These are phyloP conservation scores for Drosophila seclusa DNA, from an alignment of 2,888 invertebrate species.

Conservation along the genomic window DNA sequence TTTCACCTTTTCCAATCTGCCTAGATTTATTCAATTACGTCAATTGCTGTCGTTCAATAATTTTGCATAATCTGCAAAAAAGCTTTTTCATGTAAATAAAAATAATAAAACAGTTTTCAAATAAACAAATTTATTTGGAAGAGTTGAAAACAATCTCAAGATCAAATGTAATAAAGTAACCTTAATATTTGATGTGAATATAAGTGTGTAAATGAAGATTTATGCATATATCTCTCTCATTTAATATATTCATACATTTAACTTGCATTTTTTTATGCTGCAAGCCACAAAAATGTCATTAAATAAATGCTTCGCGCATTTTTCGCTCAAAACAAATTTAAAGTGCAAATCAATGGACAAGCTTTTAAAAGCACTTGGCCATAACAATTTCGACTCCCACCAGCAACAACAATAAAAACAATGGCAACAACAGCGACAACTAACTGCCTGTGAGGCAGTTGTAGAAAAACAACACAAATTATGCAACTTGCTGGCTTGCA, in stretches of 20 bases:
- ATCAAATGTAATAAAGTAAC: background rate
- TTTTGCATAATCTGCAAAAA: slow-evolving; percentile 35
- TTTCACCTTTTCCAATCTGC: slow-evolving; percentile 23
- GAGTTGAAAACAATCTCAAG: background rate
- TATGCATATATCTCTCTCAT: background rate
- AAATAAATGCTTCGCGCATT: slow-evolving; percentile 47
- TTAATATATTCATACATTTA: background rate
- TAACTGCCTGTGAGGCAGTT: slow-evolving; percentile 29
- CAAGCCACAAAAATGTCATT: slow-evolving; percentile 53
- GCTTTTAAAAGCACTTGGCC: slow-evolving; percentile 39
- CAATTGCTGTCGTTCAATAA: slow-evolving; percentile 22
- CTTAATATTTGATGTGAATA: background rate
- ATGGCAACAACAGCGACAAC: slow-evolving; percentile 5
- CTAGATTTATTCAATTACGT: slow-evolving; percentile 32
- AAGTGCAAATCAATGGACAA: slow-evolving; percentile 67
- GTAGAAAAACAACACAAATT: slow-evolving; percentile 67
- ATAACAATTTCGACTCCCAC: slow-evolving; percentile 64
- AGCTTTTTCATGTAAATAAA: slow-evolving; percentile 1
- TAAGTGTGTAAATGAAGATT: background rate
- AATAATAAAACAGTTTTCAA: background rate
- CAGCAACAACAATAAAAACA: slow-evolving; percentile 17
- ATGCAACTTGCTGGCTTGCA: slow-evolving; percentile 72
- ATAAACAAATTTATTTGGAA: slow-evolving; percentile 1
- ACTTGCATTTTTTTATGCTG: background rate
- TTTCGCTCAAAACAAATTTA: slow-evolving; percentile 34